phyloP scores from a whole-genome alignment of 1,140 invertebrate species.

The Piezodorus guildinii region DNA sequence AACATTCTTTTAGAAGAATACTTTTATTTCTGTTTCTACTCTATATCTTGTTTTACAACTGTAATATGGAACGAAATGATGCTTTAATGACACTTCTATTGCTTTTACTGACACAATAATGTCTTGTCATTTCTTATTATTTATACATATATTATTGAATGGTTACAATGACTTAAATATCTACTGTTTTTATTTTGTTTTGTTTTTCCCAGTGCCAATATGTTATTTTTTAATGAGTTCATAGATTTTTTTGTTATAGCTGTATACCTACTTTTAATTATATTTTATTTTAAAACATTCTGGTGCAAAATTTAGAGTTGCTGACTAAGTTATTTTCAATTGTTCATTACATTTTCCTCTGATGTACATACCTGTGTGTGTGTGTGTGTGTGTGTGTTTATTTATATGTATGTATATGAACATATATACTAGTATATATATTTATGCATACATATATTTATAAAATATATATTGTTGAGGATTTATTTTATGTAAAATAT shows the following conservation, averaged over 20 bases:
- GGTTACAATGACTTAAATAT: too few relatives aligned
- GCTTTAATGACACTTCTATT: too few relatives aligned
- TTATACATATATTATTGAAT: too few relatives aligned
- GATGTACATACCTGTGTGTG: not conserved
- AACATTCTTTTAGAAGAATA: too few relatives aligned
- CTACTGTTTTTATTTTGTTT: not conserved
- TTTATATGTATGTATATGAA: not conserved
- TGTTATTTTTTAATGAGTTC: not conserved
- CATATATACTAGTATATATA: not conserved
- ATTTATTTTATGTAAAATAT: not conserved
- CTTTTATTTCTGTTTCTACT: too few relatives aligned
- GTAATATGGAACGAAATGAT: too few relatives aligned
- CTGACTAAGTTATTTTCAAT: not conserved
- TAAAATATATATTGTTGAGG: not conserved
- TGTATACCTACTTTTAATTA: not conserved
- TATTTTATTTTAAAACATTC: not conserved
- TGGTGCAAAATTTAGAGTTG: not conserved
- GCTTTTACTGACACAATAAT: too few relatives aligned
- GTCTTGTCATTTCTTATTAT: too few relatives aligned
- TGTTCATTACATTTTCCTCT: not conserved
- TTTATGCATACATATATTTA: not conserved
- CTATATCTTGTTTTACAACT: too few relatives aligned
- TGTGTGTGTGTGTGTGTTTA: not conserved
- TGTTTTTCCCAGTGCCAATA: not conserved
- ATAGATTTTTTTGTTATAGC: not conserved